Percentiles rank a stretch among this genome's conserved stretches.
These are phyloP conservation scores for Aleiodes leptofemur DNA, from an alignment of 2,888 invertebrate species.

Conservation along the genomic window DNA sequence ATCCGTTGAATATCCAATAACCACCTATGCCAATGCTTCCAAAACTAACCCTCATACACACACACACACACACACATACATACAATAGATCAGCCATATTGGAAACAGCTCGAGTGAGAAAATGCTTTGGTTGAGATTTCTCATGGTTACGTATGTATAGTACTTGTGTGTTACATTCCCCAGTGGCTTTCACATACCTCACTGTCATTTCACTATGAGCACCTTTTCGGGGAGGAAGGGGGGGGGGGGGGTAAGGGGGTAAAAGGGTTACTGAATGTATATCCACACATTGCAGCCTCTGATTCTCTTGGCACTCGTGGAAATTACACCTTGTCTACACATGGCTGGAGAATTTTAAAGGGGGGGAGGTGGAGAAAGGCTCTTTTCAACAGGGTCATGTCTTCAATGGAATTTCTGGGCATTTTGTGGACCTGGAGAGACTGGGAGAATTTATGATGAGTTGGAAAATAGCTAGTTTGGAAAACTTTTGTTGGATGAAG, in stretches of 20 bases:
- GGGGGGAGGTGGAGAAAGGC: not conserved
- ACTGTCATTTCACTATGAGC: conserved; percentile 20
- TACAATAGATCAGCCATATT: conserved; percentile 12
- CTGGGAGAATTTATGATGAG: not conserved
- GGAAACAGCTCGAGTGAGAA: conserved; percentile 21
- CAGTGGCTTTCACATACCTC: conserved; percentile 22
- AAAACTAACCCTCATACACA: too few species aligned
- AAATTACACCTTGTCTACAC: conserved; percentile 31
- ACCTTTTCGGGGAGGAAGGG: not conserved
- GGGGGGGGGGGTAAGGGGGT: conserved; percentile 2
- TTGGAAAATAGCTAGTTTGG: too few species aligned
- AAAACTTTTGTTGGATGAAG: too few species aligned
- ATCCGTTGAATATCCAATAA: conserved; percentile 14
- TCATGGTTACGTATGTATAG: conserved; percentile 8
- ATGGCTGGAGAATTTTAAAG: conserved; percentile 4
- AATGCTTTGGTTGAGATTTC: conserved; percentile 29
- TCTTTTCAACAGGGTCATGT: too few species aligned
- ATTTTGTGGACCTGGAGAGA: conserved; percentile 5
- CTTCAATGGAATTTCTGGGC: conserved; percentile 23
- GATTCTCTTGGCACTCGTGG: conserved; percentile 26
- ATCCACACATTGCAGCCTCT: conserved; percentile 21
- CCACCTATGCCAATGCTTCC: conserved; percentile 22
- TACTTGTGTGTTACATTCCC: conserved; percentile 29
- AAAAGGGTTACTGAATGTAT: not conserved
- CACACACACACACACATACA: too few species aligned